Evolutionary conservation across 2,113 vertebrate species (phyloP), one percentile per base, ranked within the genome.

Genomic region (Gracilinanus agilis): DNA sequence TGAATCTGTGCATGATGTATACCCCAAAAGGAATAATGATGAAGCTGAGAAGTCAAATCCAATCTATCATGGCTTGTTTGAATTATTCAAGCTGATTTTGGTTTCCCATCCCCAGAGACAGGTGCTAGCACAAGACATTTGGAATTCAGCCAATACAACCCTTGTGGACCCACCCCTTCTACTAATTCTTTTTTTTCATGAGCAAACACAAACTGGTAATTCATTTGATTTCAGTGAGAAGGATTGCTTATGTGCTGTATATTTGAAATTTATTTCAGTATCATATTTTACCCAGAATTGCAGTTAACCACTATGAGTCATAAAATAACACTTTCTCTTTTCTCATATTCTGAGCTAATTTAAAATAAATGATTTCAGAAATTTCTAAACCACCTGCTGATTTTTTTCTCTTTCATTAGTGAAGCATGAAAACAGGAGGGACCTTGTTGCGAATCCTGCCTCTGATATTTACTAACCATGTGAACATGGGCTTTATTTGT

Each of bases 341-440:
- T 40, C n/a, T 83, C 67, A 83, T 34, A 83, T 83, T 83, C 67
- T 40, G 34, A 83, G n/a, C n/a, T 83, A 83, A 83, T 83, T 83
- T 83, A 83, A 83, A 83, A 83, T 83, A 83, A 83, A 83, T 83
- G 67, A 83, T 83, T 83, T 83, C 67, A 83, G 67, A 83, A 83
- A 40, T 83, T 83, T 40, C n/a, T 40, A 5, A 83, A 40, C n/a
- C n/a, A 83, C 67, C 67, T 83, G 67, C 67, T 83, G 67, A 40
- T 83, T 83, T 83, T 56, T 54, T 44, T 67, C 40, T 93, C 0
- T 0, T 94, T 88, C 40, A 13, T 49, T 91, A 83, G 67, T 55
- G 55, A 93, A 11, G 12, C 61, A 21, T 27, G 3, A 93, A 55
- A 19, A 95, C 23, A 91, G 54, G 91, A 27, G 19, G 24, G 8